phyloP scores from a whole-genome alignment of 2,888 invertebrate genomes.

The Hylaea fasciaria region DNA sequence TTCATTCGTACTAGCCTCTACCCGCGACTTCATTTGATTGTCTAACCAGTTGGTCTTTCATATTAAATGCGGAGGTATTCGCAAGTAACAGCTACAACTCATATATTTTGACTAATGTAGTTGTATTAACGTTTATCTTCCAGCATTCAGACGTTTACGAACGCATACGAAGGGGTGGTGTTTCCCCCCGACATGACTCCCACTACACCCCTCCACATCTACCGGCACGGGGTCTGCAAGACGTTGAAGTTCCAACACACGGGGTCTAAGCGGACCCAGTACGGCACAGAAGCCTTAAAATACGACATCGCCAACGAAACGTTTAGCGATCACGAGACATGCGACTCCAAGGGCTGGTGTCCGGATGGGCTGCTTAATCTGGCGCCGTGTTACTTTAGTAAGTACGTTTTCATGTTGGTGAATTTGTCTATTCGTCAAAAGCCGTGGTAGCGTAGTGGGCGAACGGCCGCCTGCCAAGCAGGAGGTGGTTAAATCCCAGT shows the following conservation, averaged over 20 bases:
- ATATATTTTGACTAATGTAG: no score
- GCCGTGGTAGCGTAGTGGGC: no score
- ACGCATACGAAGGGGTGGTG: slow-evolving; percentile 90
- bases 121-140: slow-evolving; percentile 14
- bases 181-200: slow-evolving; percentile 86
- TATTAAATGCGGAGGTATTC: no score
- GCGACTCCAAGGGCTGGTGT: slow-evolving; percentile 75
- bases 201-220: slow-evolving; percentile 85
- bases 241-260: slow-evolving; percentile 75
- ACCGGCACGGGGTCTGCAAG: slow-evolving; percentile 91
- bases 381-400: slow-evolving; percentile 89
- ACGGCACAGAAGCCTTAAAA: slow-evolving; percentile 85
- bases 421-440: no score
- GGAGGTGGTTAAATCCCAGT: no score
- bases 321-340: slow-evolving; percentile 79
- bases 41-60: no score
- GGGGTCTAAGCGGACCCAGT: slow-evolving; percentile 51
- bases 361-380: slow-evolving; percentile 85
- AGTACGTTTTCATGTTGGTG: slow-evolving; percentile 46
- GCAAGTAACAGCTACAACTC: no score
- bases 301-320: slow-evolving; percentile 86
- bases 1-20: no score
- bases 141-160: slow-evolving; percentile 75
- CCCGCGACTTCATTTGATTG: no score
- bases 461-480: no score